Conservation (phyloP, 2,113 vertebrate genomes). For the Cricetomys ansorgei region DNA sequence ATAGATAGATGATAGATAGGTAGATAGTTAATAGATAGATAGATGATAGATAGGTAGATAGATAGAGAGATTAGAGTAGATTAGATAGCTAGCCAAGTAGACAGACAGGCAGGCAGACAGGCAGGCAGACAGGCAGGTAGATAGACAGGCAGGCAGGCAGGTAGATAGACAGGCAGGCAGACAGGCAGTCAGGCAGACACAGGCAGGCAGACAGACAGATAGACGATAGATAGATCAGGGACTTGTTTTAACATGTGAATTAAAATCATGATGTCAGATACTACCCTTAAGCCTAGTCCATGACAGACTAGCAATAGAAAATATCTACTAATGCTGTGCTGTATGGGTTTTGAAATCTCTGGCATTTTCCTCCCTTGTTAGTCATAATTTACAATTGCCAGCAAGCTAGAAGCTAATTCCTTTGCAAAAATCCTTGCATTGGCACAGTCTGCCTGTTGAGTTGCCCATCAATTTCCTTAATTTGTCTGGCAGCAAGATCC, state of each 20-base stretch:
- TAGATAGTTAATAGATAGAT: not conserved
- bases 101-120: no score
- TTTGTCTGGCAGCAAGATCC: constrained; percentile 37
- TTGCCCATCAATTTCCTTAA: constrained; percentile 39
- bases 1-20: not conserved
- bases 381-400: constrained; percentile 4
- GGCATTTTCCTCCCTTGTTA: constrained; percentile 30
- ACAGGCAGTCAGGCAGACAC: no score
- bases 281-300: not conserved
- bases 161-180: no score
- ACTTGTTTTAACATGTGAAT: constrained; percentile 41
- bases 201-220: no score
- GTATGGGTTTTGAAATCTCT: not conserved
- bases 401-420: constrained; percentile 16
- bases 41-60: not conserved
- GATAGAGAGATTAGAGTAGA: no score
- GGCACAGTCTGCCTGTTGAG: constrained; percentile 2
- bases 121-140: no score
- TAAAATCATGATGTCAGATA: not conserved
- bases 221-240: not conserved
- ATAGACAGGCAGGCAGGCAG: no score
- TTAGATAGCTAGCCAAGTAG: no score
- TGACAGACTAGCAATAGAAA: constrained; percentile 12
- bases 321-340: not conserved
- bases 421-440: constrained; percentile 38